These are phyloP conservation scores for Echinometra lucunter DNA, from an alignment of 53 echinoderm and acorn worm species.

Conservation along the genomic window DNA sequence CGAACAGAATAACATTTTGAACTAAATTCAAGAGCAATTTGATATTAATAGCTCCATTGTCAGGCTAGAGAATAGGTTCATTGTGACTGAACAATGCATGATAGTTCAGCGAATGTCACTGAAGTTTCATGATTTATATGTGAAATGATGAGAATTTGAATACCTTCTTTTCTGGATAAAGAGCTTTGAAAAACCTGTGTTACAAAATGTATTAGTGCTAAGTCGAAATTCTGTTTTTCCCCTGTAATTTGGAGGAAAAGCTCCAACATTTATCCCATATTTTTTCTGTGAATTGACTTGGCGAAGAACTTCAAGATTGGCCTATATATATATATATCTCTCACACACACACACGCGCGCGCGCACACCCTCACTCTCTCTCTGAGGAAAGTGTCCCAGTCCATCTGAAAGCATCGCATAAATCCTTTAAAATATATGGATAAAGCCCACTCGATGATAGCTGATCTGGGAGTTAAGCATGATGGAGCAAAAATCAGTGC, in stretches of 20 bases:
- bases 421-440: slow-evolving; percentile 45
- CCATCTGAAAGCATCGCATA: slow-evolving; percentile 6
- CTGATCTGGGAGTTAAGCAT: not conserved
- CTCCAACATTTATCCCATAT: not conserved
- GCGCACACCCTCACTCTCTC: not conserved
- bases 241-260: not conserved
- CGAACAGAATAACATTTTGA: not conserved
- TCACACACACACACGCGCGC: too few relatives aligned
- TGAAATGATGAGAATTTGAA: too few relatives aligned
- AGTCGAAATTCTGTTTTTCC: not conserved
- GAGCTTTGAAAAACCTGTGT: too few relatives aligned
- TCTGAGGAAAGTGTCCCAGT: not conserved
- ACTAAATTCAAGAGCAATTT: not conserved
- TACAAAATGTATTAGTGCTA: not conserved
- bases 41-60: not conserved
- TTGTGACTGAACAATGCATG: not conserved
- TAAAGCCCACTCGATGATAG: slow-evolving; percentile 49
- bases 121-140: too few relatives aligned
- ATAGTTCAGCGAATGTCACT: too few relatives aligned
- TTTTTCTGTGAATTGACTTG: not conserved
- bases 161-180: too few relatives aligned
- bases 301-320: not conserved
- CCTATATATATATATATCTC: not conserved
- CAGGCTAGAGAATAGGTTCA: not conserved
- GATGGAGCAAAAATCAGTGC: slow-evolving; percentile 19